phyloP scores from a whole-genome alignment of 2,888 invertebrate genomes.

The Meiosimyza platycephala region DNA sequence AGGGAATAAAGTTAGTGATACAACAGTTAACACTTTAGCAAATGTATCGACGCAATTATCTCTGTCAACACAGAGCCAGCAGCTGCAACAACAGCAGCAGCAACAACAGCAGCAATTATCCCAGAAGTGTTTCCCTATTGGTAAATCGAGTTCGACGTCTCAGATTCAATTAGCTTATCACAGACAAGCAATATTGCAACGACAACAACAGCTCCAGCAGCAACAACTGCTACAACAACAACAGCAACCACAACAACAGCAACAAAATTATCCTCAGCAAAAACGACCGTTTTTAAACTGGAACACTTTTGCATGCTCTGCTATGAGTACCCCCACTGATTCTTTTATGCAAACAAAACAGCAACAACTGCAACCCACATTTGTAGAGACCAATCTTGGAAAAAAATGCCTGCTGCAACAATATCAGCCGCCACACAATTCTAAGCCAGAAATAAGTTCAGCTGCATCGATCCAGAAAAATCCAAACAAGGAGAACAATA shows the following conservation, averaged over 20 bases:
- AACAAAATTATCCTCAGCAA: conserved; percentile 57
- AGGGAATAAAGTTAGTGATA: neutral
- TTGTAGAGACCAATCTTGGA: neutral
- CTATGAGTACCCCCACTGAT: conserved; percentile 58
- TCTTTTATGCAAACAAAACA: conserved; percentile 55
- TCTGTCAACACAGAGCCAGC: conserved; percentile 43
- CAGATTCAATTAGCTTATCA: conserved; percentile 62
- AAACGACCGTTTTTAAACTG: conserved; percentile 64
- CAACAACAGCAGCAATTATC: conserved; percentile 46
- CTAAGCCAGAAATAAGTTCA: conserved; percentile 48
- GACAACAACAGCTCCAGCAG: conserved; percentile 54
- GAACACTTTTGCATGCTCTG: conserved; percentile 63
- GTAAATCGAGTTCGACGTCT: conserved; percentile 65
- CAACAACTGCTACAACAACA: conserved; percentile 41
- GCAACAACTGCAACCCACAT: conserved; percentile 36
- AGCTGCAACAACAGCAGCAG: conserved; percentile 38
- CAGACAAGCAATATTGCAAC: conserved; percentile 52
- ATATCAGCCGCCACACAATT: conserved; percentile 28
- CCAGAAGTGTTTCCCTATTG: conserved; percentile 58
- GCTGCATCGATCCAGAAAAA: conserved; percentile 54
- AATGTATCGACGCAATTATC: conserved; percentile 35
- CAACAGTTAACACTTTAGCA: conserved; percentile 10
- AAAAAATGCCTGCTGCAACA: conserved; percentile 44
- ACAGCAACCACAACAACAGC: conserved; percentile 37
- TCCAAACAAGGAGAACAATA: conserved; percentile 59